phyloP scores from a whole-genome alignment of 1,140 invertebrate genomes.

The Drosophila nannoptera region DNA sequence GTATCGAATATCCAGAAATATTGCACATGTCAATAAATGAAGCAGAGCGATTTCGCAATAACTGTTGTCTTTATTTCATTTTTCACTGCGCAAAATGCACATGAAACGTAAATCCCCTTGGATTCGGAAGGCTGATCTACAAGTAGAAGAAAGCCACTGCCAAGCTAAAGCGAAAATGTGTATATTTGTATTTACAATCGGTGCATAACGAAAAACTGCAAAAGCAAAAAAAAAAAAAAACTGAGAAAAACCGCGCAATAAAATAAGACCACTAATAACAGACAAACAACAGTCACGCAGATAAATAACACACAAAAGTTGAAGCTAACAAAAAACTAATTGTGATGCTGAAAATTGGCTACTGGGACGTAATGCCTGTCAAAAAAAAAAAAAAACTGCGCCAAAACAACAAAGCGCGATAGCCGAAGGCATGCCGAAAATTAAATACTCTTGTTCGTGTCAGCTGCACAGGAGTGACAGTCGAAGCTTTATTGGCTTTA shows the following conservation, averaged over 20 bases:
- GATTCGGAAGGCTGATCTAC: not conserved
- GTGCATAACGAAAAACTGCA: constrained; percentile 46
- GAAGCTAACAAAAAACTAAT: constrained; percentile 11
- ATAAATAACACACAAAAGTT: not conserved
- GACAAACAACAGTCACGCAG: constrained; percentile 9
- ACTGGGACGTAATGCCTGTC: constrained; percentile 22
- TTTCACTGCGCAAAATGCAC: constrained; percentile 1
- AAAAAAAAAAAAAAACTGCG: constrained; percentile 2
- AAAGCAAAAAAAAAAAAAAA: constrained; percentile 9
- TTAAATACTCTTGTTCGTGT: no score
- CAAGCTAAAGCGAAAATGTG: not conserved
- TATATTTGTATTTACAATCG: constrained; percentile 16
- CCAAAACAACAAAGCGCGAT: no score
- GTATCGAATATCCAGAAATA: not conserved
- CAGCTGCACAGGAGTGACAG: no score
- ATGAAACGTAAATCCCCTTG: not conserved
- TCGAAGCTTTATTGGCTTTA: no score
- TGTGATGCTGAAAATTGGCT: constrained; percentile 27
- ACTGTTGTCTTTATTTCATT: not conserved
- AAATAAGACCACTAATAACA: constrained; percentile 9
- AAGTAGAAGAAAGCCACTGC: not conserved
- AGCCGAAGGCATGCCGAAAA: no score
- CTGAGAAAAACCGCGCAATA: not conserved
- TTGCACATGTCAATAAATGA: not conserved
- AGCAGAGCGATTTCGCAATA: not conserved